Conservation (phyloP, 2,113 vertebrate genomes). For the Phylloscopus whistleri region DNA sequence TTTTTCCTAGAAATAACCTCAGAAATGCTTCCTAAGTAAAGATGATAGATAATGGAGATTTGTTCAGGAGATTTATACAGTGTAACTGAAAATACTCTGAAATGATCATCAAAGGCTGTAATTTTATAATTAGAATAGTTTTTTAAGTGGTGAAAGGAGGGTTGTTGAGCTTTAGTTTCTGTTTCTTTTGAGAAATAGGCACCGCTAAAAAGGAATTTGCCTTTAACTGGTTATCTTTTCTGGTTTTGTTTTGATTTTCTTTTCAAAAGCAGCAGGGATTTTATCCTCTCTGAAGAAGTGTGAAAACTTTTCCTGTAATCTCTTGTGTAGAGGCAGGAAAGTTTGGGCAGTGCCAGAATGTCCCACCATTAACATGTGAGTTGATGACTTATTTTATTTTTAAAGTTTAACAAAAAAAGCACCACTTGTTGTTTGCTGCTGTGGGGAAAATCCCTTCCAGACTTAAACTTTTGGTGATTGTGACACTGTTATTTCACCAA, state of each 20-base stretch:
- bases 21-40: not conserved
- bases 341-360: not conserved
- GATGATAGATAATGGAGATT: not conserved
- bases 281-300: not conserved
- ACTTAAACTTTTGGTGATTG: not conserved
- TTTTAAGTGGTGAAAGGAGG: not conserved
- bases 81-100: not conserved
- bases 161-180: not conserved
- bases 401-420: not conserved
- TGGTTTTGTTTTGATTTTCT: not conserved
- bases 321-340: not conserved
- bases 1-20: constrained; percentile 22
- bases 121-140: not conserved
- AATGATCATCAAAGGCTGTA: not conserved
- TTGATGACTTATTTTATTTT: not conserved
- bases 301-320: not conserved
- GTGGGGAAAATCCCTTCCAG: not conserved
- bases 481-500: not conserved
- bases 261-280: not conserved
- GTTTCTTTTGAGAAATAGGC: not conserved
- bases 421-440: not conserved
- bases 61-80: not conserved
- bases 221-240: not conserved
- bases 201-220: not conserved
- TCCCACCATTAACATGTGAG: not conserved